phyloP scores from a whole-genome alignment of 2,113 vertebrate genomes.

The Sus scrofa region DNA sequence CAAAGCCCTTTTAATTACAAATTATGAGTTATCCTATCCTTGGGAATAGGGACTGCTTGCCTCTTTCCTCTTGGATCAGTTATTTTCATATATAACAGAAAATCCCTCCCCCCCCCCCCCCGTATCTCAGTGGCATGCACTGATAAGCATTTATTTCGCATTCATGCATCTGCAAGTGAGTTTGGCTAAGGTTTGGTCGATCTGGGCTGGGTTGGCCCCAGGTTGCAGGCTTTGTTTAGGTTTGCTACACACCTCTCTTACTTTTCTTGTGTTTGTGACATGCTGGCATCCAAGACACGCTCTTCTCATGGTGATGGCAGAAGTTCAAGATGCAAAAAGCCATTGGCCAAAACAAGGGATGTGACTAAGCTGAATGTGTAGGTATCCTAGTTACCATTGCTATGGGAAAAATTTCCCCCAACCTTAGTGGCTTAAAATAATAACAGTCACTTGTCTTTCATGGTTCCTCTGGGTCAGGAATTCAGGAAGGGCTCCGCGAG shows the following conservation, averaged over 20 bases:
- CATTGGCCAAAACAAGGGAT: background rate
- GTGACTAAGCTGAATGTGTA: background rate
- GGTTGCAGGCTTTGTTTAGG: background rate
- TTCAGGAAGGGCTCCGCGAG: background rate
- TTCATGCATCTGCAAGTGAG: background rate
- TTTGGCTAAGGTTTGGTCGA: background rate
- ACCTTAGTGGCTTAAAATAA: constrained; percentile 9
- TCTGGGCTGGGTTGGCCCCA: background rate
- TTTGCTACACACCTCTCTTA: background rate
- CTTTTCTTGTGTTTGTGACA: background rate
- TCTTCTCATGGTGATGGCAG: background rate
- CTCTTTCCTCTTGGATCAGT: background rate
- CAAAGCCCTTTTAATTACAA: background rate
- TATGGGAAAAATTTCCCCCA: background rate
- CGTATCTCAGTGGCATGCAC: background rate
- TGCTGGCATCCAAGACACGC: background rate
- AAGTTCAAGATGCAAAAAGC: background rate
- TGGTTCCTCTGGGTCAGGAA: background rate
- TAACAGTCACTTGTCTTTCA: background rate
- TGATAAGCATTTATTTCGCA: background rate
- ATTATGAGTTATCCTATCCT: background rate
- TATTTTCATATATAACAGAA: background rate
- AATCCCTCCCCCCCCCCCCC: no score
- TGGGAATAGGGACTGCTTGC: background rate
- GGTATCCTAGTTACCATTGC: background rate